Evolutionary conservation across 2,797 vertebrate species (phyloP), one percentile per base, ranked within the genome.

Genomic region (Hemitrygon akajei): DNA sequence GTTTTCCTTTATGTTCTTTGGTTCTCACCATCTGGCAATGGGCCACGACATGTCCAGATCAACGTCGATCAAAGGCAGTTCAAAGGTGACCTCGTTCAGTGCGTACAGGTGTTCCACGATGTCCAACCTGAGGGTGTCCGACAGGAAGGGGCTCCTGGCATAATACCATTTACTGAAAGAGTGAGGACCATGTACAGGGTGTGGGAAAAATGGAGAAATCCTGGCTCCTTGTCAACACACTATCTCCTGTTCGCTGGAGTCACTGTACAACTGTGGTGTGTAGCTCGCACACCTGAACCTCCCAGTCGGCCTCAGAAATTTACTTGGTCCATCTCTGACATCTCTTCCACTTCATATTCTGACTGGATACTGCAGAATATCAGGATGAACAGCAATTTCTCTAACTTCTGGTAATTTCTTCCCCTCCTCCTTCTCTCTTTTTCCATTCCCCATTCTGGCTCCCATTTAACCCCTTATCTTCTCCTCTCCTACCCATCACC

Each of bases 41-140:
- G 97, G 97, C 97, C 97, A 97, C 60, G 96, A 95, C 0, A 22
- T 94, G 91, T 97, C 97, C 94, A 97, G 95, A 94, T 97, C 96
- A 0, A 94, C 93, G 20, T 94, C 94, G 94, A 11, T 2, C 47
- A 97, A 94, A 16, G 95, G 95, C 94, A 97, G 94, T 66, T 96
- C 86, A 77, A 97, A 97, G 94, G 95, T 75, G 93, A 97, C 56
- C 0, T 94, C 94, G 0, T 96, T 96, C 95, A 97, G 95, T 79
- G 96, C 93, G 0, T 97, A 97, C 73, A 97, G 96, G 60, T 94
- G 95, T 66, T 95, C 95, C 94, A 96, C 87, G 93, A 97, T 95
- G 94, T 97, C 96, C 9, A 91, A 94, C 60, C 63, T 94, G 92
- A 9, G 86, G n/a, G 81, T 94, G 7, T 95, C 94, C 75, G 94